These are phyloP conservation scores for Eulithis prunata DNA, from an alignment of 2,888 invertebrate genomes.

Conservation along the genomic window DNA sequence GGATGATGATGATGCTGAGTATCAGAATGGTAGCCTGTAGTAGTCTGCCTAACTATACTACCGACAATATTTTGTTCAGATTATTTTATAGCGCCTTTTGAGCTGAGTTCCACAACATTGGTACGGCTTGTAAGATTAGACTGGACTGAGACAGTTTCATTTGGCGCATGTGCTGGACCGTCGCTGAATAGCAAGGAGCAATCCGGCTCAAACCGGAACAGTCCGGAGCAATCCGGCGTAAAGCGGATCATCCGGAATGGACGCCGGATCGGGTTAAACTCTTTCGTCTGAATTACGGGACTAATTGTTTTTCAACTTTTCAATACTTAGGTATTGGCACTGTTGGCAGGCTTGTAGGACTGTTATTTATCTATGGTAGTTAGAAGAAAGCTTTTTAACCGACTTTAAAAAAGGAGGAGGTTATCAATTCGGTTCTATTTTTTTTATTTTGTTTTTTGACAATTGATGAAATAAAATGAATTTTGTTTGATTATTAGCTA, in stretches of 20 bases:
- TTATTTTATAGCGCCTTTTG: too few species aligned
- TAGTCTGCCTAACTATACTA: too few species aligned
- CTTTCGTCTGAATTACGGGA: slow-evolving; percentile 39
- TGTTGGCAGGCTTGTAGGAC: neutral
- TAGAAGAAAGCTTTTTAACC: too few species aligned
- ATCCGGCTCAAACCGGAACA: slow-evolving; percentile 47
- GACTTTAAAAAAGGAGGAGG: too few species aligned
- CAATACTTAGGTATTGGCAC: neutral
- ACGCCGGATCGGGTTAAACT: slow-evolving; percentile 51
- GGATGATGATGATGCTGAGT: too few species aligned
- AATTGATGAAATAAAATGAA: too few species aligned
- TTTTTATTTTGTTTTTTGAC: too few species aligned
- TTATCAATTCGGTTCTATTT: too few species aligned
- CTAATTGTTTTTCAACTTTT: slow-evolving; percentile 35
- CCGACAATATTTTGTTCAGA: too few species aligned
- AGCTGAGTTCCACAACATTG: slow-evolving; percentile 25
- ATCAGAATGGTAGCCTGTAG: too few species aligned
- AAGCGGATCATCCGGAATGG: slow-evolving; percentile 54
- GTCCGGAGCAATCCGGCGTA: slow-evolving; percentile 43
- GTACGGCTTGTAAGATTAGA: slow-evolving; percentile 56
- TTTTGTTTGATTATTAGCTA: too few species aligned
- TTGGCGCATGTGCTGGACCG: slow-evolving; percentile 57
- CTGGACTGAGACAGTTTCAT: slow-evolving; percentile 60
- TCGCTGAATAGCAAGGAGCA: slow-evolving; percentile 60
- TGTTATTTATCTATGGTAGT: too few species aligned